Evolutionary conservation across 64 coral and sea anemone species (phyloP), one percentile per base, ranked within the genome.

Genomic region (Montipora sp.): DNA sequence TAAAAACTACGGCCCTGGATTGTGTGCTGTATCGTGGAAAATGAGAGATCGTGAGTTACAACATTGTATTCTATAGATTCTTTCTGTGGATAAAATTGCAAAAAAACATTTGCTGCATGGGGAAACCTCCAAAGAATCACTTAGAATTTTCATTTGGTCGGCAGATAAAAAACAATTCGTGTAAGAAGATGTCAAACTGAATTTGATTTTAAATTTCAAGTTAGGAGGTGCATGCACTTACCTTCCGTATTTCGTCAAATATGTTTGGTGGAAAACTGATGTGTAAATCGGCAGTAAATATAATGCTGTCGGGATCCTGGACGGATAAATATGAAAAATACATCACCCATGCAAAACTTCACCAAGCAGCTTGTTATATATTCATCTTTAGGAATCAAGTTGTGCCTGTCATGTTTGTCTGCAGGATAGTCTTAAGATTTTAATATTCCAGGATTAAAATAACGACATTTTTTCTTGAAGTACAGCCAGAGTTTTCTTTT

Each of bases 161-260:
- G 6, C 11, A 0, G 53, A 57, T 57, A 57, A 57, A 6, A 1
- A 57, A 57, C 53, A 57, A 11, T 8, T 57, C 23, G 36, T 3
- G 12, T 63, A 63, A 63, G 60, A 63, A 63, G 9, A 14, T 12
- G 1, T 11, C 14, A 12, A 63, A 63, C 5, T 7, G 51, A 63
- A 11, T 16, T 15, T 63, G 60, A 14, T 63, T 12, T 12, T 7
- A 63, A 63, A 12, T 15, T 27, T 27, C 27, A 27, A 27, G 27
- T 63, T 63, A 57, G 11, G 53, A 5, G 14, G 14, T 4, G 9
- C 14, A 16, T 3, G 16, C n/a, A 19, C 24, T 90, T 84, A 90
- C 93, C 87, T 94, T 94, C 36, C 93, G 49, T 83, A 94, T 84
- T 53, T 59, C 72, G 20, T 94, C 93, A 59, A 94, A 89, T 51